Percentiles rank a stretch among this genome's conserved stretches.
phyloP scores from a whole-genome alignment of 2,797 vertebrate genomes.

The Champsocephalus gunnari region DNA sequence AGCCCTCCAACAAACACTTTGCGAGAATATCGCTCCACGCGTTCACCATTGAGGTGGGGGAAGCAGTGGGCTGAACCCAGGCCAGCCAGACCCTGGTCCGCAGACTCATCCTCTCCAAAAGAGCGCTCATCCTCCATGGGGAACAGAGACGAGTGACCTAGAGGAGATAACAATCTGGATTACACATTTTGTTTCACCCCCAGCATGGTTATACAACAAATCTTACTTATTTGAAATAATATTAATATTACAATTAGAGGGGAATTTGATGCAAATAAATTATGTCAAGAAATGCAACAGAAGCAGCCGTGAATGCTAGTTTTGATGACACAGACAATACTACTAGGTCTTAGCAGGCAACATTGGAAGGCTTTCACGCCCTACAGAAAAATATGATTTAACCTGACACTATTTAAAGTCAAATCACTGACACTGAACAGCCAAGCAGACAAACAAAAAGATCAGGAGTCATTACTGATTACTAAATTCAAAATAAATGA shows the following conservation, averaged over 20 bases:
- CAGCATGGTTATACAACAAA: neutral
- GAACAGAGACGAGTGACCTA: slow-evolving; percentile 97
- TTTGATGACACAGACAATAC: slow-evolving; percentile 28
- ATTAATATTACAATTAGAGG: slow-evolving; percentile 18
- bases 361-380: slow-evolving; percentile 1
- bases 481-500: slow-evolving; percentile 34
- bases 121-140: slow-evolving; percentile 96
- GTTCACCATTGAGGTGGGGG: slow-evolving; percentile 97
- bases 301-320: slow-evolving; percentile 37
- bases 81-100: slow-evolving; percentile 93
- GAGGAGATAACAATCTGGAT: slow-evolving; percentile 26
- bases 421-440: slow-evolving; percentile 43
- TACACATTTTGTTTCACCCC: slow-evolving; percentile 15
- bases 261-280: slow-evolving; percentile 16
- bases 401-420: slow-evolving; percentile 22
- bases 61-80: slow-evolving; percentile 97
- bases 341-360: slow-evolving; percentile 15
- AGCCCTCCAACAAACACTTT: slow-evolving; percentile 98
- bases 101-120: slow-evolving; percentile 95
- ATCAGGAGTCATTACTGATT: slow-evolving; percentile 31
- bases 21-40: slow-evolving; percentile 96
- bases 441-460: slow-evolving; percentile 63
- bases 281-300: slow-evolving; percentile 15
- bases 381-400: slow-evolving; percentile 1
- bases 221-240: neutral